Conservation (phyloP, 2,113 vertebrate genomes). For the Oryzias curvinotus region DNA sequence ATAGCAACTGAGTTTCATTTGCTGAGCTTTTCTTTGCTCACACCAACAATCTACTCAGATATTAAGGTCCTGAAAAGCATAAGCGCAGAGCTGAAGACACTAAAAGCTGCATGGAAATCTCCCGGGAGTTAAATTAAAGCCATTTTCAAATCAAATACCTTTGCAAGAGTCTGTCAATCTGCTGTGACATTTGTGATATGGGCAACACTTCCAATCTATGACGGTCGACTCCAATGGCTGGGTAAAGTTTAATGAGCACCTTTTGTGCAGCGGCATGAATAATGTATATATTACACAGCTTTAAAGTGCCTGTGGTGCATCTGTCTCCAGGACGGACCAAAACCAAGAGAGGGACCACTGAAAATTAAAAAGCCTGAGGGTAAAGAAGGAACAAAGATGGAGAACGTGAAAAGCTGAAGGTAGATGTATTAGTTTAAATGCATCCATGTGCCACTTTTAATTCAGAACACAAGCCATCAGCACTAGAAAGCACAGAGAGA, state of each 20-base stretch:
- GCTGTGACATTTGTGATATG: slow-evolving; percentile 73
- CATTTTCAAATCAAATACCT: slow-evolving; percentile 65
- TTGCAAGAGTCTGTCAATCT: slow-evolving; percentile 57
- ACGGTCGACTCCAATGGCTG: slow-evolving; percentile 66
- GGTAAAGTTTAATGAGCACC: slow-evolving; percentile 82
- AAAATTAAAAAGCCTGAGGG: slow-evolving; percentile 70
- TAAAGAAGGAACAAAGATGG: slow-evolving; percentile 36
- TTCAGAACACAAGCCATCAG: slow-evolving; percentile 58
- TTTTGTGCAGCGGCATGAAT: slow-evolving; percentile 81
- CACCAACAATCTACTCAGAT: neutral
- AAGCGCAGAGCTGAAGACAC: slow-evolving; percentile 13
- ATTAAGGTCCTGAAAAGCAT: slow-evolving; percentile 20
- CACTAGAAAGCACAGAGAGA: slow-evolving; percentile 13
- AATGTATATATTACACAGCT: slow-evolving; percentile 79
- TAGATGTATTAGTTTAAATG: slow-evolving; percentile 65
- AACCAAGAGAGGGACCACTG: slow-evolving; percentile 54
- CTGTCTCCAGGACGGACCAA: slow-evolving; percentile 70
- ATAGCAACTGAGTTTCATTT: no score
- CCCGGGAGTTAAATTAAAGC: slow-evolving; percentile 72
- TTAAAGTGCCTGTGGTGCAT: slow-evolving; percentile 72
- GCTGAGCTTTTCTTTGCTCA: no score
- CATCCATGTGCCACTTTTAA: slow-evolving; percentile 60
- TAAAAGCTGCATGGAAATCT: slow-evolving; percentile 57
- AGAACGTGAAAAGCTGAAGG: slow-evolving; percentile 64
- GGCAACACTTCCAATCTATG: slow-evolving; percentile 73